Conservation (phyloP, 2,797 vertebrate species). For the Acropternis orthonyx region DNA sequence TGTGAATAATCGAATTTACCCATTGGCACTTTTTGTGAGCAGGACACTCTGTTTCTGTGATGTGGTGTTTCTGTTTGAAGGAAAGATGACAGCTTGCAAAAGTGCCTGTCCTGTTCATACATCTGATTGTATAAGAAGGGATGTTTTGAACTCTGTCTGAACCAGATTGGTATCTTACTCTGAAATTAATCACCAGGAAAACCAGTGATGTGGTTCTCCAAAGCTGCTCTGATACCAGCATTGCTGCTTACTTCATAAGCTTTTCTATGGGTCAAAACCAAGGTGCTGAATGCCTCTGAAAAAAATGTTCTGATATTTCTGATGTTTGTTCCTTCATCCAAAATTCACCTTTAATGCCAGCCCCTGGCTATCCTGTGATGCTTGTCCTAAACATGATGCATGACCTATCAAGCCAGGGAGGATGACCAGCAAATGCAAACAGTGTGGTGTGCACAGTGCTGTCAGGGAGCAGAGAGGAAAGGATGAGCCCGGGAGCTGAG, state of each 20-base stretch:
- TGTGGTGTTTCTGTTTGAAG: background rate
- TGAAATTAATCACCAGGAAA: constrained; percentile 47
- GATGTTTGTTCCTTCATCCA: too few species aligned
- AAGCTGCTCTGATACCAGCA: background rate
- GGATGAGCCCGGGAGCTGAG: background rate
- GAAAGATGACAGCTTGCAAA: constrained; percentile 25
- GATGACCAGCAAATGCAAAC: background rate
- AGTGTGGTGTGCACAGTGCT: background rate
- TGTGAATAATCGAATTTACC: constrained; percentile 12
- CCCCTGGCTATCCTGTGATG: background rate
- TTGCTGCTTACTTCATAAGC: background rate
- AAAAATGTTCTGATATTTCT: background rate
- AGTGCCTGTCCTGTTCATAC: constrained; percentile 1
- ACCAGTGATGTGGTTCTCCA: background rate
- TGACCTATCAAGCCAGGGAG: background rate
- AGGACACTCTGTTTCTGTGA: background rate
- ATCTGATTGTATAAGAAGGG: constrained; percentile 17
- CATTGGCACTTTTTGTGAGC: background rate
- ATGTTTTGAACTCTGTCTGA: constrained; percentile 10
- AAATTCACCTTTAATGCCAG: background rate
- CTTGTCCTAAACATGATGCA: background rate
- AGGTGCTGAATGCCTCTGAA: background rate
- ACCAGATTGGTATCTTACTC: background rate
- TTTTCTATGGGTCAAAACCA: background rate
- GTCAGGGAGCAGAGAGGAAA: background rate